A percentile compares a stretch with the other conserved stretches of the same genome.
Conservation (phyloP, 2,797 vertebrate species). For the Sebastes kiyomatsui region DNA sequence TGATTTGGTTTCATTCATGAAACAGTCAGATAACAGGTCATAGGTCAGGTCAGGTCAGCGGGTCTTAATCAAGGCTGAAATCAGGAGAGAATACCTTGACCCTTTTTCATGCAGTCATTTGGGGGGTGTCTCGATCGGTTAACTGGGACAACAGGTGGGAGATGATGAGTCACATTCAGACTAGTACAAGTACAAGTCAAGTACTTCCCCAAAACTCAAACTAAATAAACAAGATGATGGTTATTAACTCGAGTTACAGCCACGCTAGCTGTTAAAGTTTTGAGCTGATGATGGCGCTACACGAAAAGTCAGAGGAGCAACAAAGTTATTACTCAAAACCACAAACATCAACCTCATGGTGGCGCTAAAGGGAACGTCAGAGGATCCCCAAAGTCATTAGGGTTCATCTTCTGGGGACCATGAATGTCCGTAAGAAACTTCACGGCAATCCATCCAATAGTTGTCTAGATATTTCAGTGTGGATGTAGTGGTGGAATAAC, state of each 20-base stretch:
- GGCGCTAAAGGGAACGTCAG: too few relatives aligned
- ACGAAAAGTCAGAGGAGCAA: too few relatives aligned
- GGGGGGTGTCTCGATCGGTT: neutral
- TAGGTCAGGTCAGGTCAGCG: neutral
- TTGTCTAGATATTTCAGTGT: too few relatives aligned
- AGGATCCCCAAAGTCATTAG: too few relatives aligned
- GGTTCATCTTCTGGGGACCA: accelerated
- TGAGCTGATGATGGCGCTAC: too few relatives aligned
- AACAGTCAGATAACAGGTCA: neutral
- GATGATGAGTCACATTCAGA: too few relatives aligned
- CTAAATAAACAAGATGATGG: neutral
- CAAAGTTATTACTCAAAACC: too few relatives aligned
- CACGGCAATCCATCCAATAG: too few relatives aligned
- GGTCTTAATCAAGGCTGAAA: neutral
- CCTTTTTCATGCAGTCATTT: neutral
- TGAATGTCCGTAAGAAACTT: accelerated
- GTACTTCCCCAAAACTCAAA: too few relatives aligned
- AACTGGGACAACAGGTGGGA: neutral
- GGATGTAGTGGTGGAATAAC: accelerated
- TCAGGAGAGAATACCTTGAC: neutral
- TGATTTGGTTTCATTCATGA: neutral
- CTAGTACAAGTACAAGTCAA: too few relatives aligned
- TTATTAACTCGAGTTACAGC: neutral
- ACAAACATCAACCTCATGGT: too few relatives aligned
- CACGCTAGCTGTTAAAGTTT: accelerated